Conservation (phyloP, 2,888 invertebrate species). For the Lomographa bimaculata region DNA sequence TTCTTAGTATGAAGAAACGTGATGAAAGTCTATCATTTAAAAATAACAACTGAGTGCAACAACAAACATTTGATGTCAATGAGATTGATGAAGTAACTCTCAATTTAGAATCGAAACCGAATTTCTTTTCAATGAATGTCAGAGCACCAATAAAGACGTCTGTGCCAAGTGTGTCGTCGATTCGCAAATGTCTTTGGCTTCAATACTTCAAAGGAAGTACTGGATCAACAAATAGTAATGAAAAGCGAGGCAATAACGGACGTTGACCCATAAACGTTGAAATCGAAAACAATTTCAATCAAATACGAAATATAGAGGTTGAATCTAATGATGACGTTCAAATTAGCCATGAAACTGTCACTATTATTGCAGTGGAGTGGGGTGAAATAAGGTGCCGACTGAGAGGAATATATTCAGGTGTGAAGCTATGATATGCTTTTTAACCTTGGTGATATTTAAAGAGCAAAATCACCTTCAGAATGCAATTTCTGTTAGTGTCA, state of each 20-base stretch:
- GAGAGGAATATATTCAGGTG: constrained; percentile 9
- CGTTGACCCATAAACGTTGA: constrained; percentile 43
- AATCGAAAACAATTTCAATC: constrained; percentile 2
- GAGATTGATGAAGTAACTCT: constrained; percentile 24
- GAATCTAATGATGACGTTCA: neutral
- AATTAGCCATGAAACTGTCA: neutral
- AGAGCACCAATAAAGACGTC: constrained; percentile 18
- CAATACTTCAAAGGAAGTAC: constrained; percentile 51
- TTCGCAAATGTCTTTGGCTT: constrained; percentile 34
- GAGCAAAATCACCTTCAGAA: constrained; percentile 4
- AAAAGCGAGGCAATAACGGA: constrained; percentile 43
- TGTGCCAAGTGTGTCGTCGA: constrained; percentile 64
- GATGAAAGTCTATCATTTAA: too few relatives aligned
- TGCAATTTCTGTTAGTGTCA: neutral
- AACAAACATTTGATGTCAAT: constrained; percentile 12
- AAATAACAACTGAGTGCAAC: too few relatives aligned
- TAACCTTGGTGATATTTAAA: constrained; percentile 2
- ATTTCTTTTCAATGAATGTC: constrained; percentile 29
- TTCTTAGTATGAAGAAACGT: too few relatives aligned
- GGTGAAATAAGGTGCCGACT: constrained; percentile 1
- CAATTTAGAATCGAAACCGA: constrained; percentile 24
- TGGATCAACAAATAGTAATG: constrained; percentile 39
- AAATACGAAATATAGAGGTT: neutral
- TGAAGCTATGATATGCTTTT: constrained; percentile 1
- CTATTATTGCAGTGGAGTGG: constrained; percentile 6